Conservation (phyloP, 2,888 invertebrate species). For the Adela reaumurella region DNA sequence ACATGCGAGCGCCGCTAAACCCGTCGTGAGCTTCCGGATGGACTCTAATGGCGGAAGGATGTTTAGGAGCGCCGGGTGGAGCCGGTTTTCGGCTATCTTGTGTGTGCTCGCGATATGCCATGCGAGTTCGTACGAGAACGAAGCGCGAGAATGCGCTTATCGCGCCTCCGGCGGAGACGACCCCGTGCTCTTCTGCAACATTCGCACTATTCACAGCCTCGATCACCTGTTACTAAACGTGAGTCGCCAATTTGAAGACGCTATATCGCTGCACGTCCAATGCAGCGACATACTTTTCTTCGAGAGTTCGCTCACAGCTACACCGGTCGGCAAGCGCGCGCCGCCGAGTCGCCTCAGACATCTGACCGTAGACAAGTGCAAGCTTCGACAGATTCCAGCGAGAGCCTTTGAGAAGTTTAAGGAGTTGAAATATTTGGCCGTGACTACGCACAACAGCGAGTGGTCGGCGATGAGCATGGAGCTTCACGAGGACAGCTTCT, state of each 20-base stretch:
- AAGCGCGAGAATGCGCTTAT: conserved; percentile 67
- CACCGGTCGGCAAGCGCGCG: conserved; percentile 49
- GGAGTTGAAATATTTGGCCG: conserved; percentile 63
- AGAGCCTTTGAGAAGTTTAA: conserved; percentile 65
- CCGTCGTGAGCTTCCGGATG: conserved; percentile 7
- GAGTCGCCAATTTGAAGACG: conserved; percentile 60
- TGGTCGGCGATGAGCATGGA: conserved; percentile 78
- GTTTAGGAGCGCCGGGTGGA: conserved; percentile 13
- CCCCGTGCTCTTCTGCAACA: conserved; percentile 63
- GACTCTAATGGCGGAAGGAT: conserved; percentile 8
- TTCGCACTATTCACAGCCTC: conserved; percentile 68
- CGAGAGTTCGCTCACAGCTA: conserved; percentile 63
- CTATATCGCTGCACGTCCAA: conserved; percentile 64
- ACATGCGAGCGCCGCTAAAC: conserved; percentile 21
- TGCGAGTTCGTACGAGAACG: conserved; percentile 19
- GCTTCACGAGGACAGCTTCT: conserved; percentile 65
- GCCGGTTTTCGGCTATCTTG: neutral
- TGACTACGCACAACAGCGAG: conserved; percentile 74
- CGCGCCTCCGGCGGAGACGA: conserved; percentile 56
- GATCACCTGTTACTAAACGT: conserved; percentile 66
- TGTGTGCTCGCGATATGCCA: conserved; percentile 3
- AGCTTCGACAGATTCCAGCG: conserved; percentile 69
- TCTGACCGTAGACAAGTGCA: conserved; percentile 70
- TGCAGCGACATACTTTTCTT: conserved; percentile 73
- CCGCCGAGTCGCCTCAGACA: conserved; percentile 64